phyloP scores from a whole-genome alignment of 2,797 vertebrate species.

The Morelia viridis region DNA sequence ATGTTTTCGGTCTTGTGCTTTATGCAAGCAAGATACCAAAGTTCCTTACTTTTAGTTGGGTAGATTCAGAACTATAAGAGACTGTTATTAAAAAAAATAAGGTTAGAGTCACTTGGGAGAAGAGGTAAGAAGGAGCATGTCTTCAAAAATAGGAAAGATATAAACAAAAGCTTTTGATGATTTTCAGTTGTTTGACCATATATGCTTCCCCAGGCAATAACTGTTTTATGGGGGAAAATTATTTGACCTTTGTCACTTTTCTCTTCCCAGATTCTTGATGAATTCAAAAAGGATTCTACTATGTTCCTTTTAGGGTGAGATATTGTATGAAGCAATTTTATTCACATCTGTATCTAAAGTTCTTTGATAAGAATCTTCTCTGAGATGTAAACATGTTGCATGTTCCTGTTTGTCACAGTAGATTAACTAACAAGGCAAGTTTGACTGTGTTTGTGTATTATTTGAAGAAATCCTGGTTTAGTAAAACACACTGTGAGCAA shows the following conservation, averaged over 20 bases:
- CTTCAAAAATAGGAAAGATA: not conserved
- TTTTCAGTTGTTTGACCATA: not conserved
- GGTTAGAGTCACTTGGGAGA: not conserved
- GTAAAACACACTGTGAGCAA: not conserved
- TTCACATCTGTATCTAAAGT: not conserved
- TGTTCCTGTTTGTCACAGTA: not conserved
- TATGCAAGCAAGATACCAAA: not conserved
- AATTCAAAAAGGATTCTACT: slow-evolving; percentile 92
- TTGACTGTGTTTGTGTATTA: not conserved
- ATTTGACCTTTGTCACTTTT: slow-evolving; percentile 22
- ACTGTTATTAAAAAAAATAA: no score
- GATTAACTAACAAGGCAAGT: not conserved
- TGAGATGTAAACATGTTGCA: not conserved
- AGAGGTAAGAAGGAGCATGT: not conserved
- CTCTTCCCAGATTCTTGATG: slow-evolving; percentile 86
- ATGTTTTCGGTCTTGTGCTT: not conserved
- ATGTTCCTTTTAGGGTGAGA: slow-evolving; percentile 95
- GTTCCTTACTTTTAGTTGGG: not conserved
- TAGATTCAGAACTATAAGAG: not conserved
- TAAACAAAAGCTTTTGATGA: not conserved
- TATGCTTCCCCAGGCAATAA: not conserved
- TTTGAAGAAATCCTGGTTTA: not conserved
- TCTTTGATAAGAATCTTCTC: not conserved
- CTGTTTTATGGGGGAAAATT: not conserved
- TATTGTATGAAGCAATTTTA: slow-evolving; percentile 4